phyloP scores from a whole-genome alignment of 2,113 vertebrate genomes.

The Brachyistius frenatus region DNA sequence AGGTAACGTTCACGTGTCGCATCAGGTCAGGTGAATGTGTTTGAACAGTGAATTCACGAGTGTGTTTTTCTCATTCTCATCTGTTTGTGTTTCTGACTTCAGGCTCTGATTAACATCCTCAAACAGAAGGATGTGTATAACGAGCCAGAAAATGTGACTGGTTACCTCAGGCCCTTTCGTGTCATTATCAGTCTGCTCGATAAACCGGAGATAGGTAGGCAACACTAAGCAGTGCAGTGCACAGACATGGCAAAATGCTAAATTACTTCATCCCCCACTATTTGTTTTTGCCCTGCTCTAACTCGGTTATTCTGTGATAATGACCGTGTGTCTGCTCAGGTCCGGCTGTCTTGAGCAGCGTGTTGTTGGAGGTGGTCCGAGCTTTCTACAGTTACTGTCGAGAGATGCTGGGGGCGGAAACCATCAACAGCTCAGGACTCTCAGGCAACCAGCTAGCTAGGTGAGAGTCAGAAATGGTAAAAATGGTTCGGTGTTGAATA shows the following conservation, averaged over 20 bases:
- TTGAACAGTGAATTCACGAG: not conserved
- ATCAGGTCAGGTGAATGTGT: constrained; percentile 9
- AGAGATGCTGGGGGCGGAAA: constrained; percentile 88
- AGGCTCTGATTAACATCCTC: constrained; percentile 92
- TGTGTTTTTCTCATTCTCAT: not conserved
- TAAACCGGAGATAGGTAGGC: constrained; percentile 95
- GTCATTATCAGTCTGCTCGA: constrained; percentile 94
- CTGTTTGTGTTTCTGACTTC: constrained; percentile 41
- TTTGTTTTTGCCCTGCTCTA: not conserved
- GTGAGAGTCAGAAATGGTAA: constrained; percentile 16
- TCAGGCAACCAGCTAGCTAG: constrained; percentile 88
- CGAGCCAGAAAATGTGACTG: constrained; percentile 85
- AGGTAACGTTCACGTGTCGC: not conserved
- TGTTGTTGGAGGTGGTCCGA: constrained; percentile 94
- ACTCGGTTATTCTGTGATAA: not conserved
- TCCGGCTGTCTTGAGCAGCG: constrained; percentile 87
- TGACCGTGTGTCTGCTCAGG: constrained; percentile 80
- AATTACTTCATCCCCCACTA: not conserved
- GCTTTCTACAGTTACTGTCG: constrained; percentile 93
- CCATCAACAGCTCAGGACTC: constrained; percentile 86
- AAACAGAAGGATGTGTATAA: constrained; percentile 86
- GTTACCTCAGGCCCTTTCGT: constrained; percentile 93
- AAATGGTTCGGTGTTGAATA: not conserved
- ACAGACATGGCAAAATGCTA: not conserved
- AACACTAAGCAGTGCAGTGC: not conserved